Evolutionary conservation across 1,140 invertebrate species (phyloP).

Genomic region (Elysia chlorotica): DNA sequence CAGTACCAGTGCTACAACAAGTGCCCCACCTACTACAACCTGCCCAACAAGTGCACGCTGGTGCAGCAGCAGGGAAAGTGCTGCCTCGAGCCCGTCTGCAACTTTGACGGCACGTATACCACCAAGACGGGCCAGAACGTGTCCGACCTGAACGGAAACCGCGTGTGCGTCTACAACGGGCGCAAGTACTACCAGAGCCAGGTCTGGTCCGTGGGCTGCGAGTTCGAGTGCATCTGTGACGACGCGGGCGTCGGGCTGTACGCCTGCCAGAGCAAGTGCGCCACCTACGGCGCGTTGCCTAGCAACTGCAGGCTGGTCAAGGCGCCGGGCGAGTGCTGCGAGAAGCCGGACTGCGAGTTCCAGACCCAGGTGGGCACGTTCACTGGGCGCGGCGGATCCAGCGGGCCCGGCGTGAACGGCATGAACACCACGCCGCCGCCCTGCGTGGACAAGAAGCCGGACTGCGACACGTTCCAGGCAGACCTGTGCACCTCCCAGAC

Average conservation of each 20-base stretch:
- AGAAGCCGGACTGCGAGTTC: conserved; percentile 48
- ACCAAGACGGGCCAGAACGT: conserved; percentile 41
- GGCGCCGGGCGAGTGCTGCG: conserved; percentile 45
- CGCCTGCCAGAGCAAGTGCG: conserved; percentile 40
- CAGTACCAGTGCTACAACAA: conserved; percentile 46
- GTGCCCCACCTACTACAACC: conserved; percentile 50
- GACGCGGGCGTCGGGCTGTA: conserved; percentile 36
- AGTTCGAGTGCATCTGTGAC: conserved; percentile 37
- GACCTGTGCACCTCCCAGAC: conserved; percentile 11
- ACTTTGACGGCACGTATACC: conserved; percentile 44
- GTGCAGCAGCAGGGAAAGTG: conserved; percentile 38
- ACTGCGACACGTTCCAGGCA: conserved; percentile 32
- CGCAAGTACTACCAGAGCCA: conserved; percentile 42
- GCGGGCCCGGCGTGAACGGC: conserved; percentile 37
- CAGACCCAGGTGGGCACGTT: conserved; percentile 44
- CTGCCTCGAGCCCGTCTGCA: conserved; percentile 48
- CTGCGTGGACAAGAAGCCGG: conserved; percentile 28
- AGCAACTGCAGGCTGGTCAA: conserved; percentile 39
- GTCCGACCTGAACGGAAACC: conserved; percentile 26
- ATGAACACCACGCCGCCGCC: conserved; percentile 20
- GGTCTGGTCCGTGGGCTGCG: conserved; percentile 41
- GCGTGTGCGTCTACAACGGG: conserved; percentile 42
- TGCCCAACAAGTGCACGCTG: conserved; percentile 47
- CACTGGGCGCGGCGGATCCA: conserved; percentile 40
- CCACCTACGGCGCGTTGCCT: conserved; percentile 39